These are phyloP conservation scores for Ypsolopha scabrella DNA, from an alignment of 2,888 invertebrate species.

Conservation along the genomic window DNA sequence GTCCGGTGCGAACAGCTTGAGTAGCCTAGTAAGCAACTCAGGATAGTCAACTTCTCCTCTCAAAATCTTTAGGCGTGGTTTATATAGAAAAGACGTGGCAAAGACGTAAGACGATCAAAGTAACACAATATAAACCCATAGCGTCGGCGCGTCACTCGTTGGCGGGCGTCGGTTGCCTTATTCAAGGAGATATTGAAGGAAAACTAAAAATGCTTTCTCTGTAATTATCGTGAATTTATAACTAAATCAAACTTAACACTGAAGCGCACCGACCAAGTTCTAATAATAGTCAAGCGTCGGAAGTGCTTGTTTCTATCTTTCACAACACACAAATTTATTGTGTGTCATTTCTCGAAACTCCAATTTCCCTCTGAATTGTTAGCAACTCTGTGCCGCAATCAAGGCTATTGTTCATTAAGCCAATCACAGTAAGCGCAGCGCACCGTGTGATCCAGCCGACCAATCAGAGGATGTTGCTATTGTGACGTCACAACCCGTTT, in stretches of 20 bases:
- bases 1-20: too few relatives aligned
- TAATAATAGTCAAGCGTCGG: neutral
- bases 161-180: too few relatives aligned
- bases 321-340: neutral
- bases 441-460: slow-evolving; percentile 16
- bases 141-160: too few relatives aligned
- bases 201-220: neutral
- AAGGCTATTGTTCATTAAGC: slow-evolving; percentile 31
- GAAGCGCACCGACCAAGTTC: neutral
- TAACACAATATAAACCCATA: too few relatives aligned
- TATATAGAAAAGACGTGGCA: too few relatives aligned
- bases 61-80: too few relatives aligned
- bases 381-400: slow-evolving; percentile 18
- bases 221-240: neutral
- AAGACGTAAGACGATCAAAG: too few relatives aligned
- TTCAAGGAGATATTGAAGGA: too few relatives aligned
- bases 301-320: neutral
- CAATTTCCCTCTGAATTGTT: neutral
- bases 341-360: too few relatives aligned
- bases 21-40: too few relatives aligned
- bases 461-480: slow-evolving; percentile 22
- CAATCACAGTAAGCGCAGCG: slow-evolving; percentile 27
- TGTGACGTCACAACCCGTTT: slow-evolving; percentile 14
- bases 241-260: neutral
- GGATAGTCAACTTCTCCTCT: too few relatives aligned